Percentiles rank a stretch among this genome's conserved stretches.
Conservation (phyloP, 2,797 vertebrate genomes). For the Scarus forsteni region DNA sequence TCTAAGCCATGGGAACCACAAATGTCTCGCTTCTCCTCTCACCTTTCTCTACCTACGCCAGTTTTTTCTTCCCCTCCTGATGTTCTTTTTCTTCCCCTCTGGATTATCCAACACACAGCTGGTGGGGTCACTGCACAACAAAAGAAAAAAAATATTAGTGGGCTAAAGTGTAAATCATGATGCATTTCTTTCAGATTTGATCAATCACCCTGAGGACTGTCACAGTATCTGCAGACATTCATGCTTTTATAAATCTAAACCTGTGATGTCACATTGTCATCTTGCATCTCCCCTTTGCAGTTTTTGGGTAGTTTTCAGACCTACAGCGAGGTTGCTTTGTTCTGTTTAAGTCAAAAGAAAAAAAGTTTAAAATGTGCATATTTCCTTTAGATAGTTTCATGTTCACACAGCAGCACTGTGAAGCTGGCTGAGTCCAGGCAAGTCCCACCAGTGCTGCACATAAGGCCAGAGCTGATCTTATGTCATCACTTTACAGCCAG, state of each 20-base stretch:
- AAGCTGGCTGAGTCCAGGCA: no score
- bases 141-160: conserved; percentile 35
- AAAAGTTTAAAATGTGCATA: no score
- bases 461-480: no score
- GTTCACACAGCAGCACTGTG: no score
- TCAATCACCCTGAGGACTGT: conserved; percentile 4
- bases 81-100: conserved; percentile 32
- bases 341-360: no score
- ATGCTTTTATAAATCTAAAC: conserved; percentile 6
- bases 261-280: neutral
- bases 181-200: conserved; percentile 6
- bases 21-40: conserved; percentile 60
- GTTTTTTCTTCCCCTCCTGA: conserved; percentile 37
- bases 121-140: conserved; percentile 5
- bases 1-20: conserved; percentile 76
- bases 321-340: no score
- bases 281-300: no score
- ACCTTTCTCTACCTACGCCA: conserved; percentile 59
- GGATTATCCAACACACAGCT: no score
- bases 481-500: no score
- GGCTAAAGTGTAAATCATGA: conserved; percentile 23
- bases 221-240: conserved; percentile 2
- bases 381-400: no score
- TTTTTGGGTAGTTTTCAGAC: no score
- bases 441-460: no score